Conservation (phyloP, 2,113 vertebrate genomes). For the Mesitornis unicolor region DNA sequence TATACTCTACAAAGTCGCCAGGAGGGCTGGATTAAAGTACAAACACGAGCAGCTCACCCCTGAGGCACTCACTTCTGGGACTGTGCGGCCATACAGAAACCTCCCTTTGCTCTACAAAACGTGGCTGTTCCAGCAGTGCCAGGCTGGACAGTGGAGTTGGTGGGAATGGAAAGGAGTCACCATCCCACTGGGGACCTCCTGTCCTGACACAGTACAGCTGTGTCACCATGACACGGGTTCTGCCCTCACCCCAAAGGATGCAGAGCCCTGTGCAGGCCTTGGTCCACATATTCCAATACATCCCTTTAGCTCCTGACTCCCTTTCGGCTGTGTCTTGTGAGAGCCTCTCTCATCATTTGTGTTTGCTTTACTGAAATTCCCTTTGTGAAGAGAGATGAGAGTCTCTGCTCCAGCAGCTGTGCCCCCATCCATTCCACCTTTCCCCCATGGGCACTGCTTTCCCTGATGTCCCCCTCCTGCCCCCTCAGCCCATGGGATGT, state of each 20-base stretch:
- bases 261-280: neutral
- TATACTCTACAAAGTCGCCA: neutral
- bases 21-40: neutral
- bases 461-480: rapidly evolving
- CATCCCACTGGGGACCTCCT: neutral
- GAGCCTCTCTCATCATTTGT: neutral
- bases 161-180: neutral
- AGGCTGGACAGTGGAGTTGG: rapidly evolving
- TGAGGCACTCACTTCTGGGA: neutral
- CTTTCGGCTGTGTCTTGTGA: neutral
- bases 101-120: neutral
- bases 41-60: neutral
- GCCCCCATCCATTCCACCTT: neutral
- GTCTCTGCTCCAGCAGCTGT: neutral
- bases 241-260: neutral
- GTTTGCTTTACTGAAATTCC: neutral
- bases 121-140: rapidly evolving
- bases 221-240: rapidly evolving
- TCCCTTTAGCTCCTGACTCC: neutral
- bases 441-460: neutral
- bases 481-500: rapidly evolving
- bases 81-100: neutral
- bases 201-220: neutral
- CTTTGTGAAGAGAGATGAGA: neutral
- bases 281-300: neutral